Evolutionary conservation across 2,113 vertebrate genomes (phyloP), one percentile per base, ranked within the genome.

Genomic region (Myotis davidii): DNA sequence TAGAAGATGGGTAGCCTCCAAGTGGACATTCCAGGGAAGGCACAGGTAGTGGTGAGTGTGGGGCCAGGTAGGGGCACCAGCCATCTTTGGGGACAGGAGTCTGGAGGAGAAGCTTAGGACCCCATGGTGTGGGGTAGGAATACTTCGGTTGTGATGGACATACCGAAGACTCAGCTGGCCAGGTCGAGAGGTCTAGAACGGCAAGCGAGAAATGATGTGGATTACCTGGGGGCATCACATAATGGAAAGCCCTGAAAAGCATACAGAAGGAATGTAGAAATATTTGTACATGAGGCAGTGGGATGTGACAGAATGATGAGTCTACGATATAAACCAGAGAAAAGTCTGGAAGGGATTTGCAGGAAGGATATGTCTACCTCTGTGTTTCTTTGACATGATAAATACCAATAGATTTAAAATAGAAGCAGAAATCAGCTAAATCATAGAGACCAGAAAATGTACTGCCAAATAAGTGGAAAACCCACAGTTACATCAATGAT

Each of bases 401-500:
- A 95, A 84, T 39, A 94, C 42, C 70, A 91, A 70, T 34, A 79
- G 87, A 74, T 94, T 96, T 89, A 86, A 81, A 93, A 95, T 72
- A 95, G 90, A 96, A 92, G 87, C 70, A 83, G 39, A 81, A 82
- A 96, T 86, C 84, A 92, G 72, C 64, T 76, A 70, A 92, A 92
- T 87, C 81, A 91, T 29, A 59, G 32, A 83, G 94, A 94, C 79
- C 88, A 96, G 70, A 97, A 95, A 94, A 97, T 94, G 70, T 96
- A 81, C 85, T 91, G 54, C 69, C 84, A 94, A 94, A 89, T 42
- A 90, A 72, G 25, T 32, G 42, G 70, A 29, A 94, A 95, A 85
- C 50, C 90, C 93, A 92, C 82, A 79, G 70, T 94, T 94, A 81
- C 59, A 72, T 81, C 92, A 79, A 48, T 72, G 56, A 86, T 72